Conservation (phyloP, 2,113 vertebrate genomes). For the Paralichthys olivaceus region DNA sequence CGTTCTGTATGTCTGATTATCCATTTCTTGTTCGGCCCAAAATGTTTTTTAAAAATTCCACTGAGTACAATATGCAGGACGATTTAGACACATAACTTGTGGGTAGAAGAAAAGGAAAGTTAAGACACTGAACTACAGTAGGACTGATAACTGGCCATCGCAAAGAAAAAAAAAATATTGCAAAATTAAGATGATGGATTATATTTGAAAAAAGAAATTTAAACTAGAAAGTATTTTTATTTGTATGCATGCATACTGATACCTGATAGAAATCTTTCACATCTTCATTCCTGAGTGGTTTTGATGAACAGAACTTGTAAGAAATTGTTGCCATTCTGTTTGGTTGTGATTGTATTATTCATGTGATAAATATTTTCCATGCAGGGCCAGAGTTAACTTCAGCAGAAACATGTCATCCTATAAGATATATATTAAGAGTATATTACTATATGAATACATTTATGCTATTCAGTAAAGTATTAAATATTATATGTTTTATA, state of each 20-base stretch:
- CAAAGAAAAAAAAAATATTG: not conserved
- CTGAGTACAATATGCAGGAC: no score
- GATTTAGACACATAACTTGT: no score
- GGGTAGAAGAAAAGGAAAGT: no score
- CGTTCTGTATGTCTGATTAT: not conserved
- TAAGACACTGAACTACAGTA: conserved; percentile 5
- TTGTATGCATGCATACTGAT: conserved; percentile 16
- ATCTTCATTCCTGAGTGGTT: conserved; percentile 30
- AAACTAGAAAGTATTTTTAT: not conserved
- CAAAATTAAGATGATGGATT: not conserved
- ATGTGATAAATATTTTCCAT: conserved; percentile 44
- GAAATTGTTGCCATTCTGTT: conserved; percentile 16
- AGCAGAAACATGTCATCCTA: conserved; percentile 68
- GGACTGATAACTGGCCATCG: not conserved
- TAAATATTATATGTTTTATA: conserved; percentile 78
- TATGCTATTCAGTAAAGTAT: conserved; percentile 76
- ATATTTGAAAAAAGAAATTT: conserved; percentile 2
- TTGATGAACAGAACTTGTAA: conserved; percentile 29
- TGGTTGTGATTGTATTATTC: conserved; percentile 33
- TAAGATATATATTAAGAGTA: conserved; percentile 75
- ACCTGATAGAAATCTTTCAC: not conserved
- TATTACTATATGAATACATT: conserved; percentile 79
- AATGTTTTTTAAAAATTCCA: no score
- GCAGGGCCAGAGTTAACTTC: conserved; percentile 66
- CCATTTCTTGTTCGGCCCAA: no score